Evolutionary conservation across 2,113 vertebrate species (phyloP), one percentile per base, ranked within the genome.

Genomic region (Apteryx mantelli): DNA sequence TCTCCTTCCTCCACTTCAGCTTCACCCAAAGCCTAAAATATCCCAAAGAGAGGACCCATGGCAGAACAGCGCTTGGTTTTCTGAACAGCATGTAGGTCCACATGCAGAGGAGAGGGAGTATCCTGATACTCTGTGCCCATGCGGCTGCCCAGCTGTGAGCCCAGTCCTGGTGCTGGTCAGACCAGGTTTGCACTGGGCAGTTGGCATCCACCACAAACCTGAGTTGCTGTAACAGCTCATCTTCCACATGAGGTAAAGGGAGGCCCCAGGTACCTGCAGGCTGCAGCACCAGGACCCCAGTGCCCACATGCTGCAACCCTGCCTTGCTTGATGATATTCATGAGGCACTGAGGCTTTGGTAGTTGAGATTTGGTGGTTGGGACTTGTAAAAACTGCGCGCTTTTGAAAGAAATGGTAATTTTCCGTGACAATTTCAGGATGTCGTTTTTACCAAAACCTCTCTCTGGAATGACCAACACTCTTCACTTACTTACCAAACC

Each of bases 231-330:
- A 56, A 15, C 1, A 3, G 40, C 22, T 38, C 5, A 48, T n/a
- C 34, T 28, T 7, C 19, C 2, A 0, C 38, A 5, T 2, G 0
- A 1, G 12, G 36, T 34, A 44, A 48, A 7, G 25, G 19, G 52
- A 66, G 25, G 38, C 7, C 70, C 53, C 7, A 1, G 44, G 26
- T 8, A 26, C 20, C 32, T 20, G 34, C 36, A 3, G 32, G 11
- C 30, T 4, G 25, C 32, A 36, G n/a, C 22, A 11, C 21, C 17
- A 2, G 1, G 34, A 46, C 22, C 48, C 17, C 68, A 34, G 60
- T 5, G 1, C 20, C 36, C 53, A 17, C 2, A 2, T 12, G 34
- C 55, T 32, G 36, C 63, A 68, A 53, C 36, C 28, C 48, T 11
- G 28, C 40, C 70, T 53, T 3, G 2, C 40, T 15, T 13, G 20